Evolutionary conservation across 2,113 vertebrate species (phyloP).

Genomic region (Pheucticus melanocephalus): DNA sequence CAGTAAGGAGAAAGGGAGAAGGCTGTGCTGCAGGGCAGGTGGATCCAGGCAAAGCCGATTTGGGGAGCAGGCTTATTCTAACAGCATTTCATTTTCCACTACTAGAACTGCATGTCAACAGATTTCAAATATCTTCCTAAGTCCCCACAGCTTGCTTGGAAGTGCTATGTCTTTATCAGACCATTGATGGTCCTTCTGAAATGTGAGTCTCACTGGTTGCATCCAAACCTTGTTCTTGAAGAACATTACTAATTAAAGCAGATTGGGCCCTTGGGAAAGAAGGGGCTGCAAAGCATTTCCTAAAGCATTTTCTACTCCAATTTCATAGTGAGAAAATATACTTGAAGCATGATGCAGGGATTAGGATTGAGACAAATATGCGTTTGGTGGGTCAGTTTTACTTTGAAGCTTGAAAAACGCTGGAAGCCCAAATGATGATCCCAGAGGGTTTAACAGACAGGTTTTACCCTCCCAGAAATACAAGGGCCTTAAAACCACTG

Average conservation of each 20-base stretch:
- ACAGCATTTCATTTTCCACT: too few species aligned
- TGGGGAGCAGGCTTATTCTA: too few species aligned
- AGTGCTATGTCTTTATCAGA: too few species aligned
- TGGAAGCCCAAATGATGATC: neutral
- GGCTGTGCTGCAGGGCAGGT: too few species aligned
- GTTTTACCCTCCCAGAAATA: neutral
- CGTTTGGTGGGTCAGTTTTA: neutral
- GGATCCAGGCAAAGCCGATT: too few species aligned
- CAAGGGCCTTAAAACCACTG: neutral
- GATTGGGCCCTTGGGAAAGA: neutral
- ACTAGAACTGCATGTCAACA: too few species aligned
- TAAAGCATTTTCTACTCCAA: neutral
- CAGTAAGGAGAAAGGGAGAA: too few species aligned
- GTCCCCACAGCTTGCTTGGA: too few species aligned
- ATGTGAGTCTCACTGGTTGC: neutral
- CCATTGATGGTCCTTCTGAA: too few species aligned
- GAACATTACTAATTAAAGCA: neutral
- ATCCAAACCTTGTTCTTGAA: neutral
- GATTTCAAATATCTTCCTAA: too few species aligned
- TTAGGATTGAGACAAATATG: neutral
- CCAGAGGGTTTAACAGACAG: neutral
- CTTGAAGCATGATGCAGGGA: neutral
- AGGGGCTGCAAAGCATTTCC: neutral
- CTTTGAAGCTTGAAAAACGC: neutral
- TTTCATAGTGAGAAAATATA: neutral